Percentiles rank a stretch among this genome's conserved stretches.
Conservation (phyloP, 2,113 vertebrate species). For the Aptenodytes forsteri region DNA sequence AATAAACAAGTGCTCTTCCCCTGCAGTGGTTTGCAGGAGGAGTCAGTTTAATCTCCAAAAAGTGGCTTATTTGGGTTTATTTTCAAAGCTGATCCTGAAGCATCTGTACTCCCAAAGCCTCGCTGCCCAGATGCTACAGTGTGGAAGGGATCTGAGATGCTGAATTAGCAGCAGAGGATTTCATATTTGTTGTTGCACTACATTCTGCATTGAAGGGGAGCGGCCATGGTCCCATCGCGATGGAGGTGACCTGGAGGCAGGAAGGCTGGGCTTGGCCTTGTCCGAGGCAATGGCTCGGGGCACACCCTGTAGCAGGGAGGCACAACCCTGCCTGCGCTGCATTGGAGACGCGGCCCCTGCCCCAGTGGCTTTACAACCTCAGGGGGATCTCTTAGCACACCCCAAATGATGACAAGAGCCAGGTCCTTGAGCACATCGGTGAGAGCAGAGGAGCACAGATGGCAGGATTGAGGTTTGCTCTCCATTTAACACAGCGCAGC, state of each 20-base stretch:
- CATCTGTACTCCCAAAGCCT: neutral
- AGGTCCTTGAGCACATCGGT: neutral
- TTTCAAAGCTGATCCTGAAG: neutral
- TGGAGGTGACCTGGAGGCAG: neutral
- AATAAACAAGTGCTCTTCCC: constrained; percentile 41
- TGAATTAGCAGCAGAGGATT: neutral
- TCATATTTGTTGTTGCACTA: neutral
- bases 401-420: neutral
- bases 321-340: neutral
- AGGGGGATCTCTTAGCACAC: neutral
- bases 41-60: constrained; percentile 17
- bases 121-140: neutral
- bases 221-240: neutral
- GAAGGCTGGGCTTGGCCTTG: neutral
- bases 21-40: constrained; percentile 26
- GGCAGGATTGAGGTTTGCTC: neutral
- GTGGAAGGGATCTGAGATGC: neutral
- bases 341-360: neutral
- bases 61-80: neutral
- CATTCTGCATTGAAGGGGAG: neutral
- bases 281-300: neutral
- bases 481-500: neutral
- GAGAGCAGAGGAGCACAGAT: neutral
- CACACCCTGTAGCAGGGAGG: neutral
- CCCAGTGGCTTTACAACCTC: neutral